Evolutionary conservation across 2,797 vertebrate genomes (phyloP).

Genomic region (Silurus lanzhouensis): DNA sequence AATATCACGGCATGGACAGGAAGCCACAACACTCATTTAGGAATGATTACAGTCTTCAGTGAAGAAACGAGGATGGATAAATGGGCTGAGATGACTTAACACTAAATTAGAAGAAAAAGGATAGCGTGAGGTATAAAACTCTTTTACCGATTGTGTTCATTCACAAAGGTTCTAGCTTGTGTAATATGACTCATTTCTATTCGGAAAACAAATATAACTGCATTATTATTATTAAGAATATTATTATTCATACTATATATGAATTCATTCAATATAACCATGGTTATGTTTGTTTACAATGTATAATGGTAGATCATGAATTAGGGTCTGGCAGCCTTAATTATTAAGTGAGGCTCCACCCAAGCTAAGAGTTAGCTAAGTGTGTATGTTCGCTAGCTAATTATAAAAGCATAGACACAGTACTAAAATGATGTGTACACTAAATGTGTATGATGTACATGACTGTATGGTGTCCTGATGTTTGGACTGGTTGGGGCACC

Average conservation of each 20-base stretch:
- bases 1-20: slow-evolving; percentile 23
- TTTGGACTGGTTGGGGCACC: not conserved
- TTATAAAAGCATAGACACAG: not conserved
- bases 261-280: not conserved
- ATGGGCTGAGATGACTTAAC: not conserved
- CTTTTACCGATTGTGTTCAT: not conserved
- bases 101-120: not conserved
- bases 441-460: too few species aligned
- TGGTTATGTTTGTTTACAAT: not conserved
- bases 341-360: not conserved
- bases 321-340: not conserved
- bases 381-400: not conserved
- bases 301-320: not conserved
- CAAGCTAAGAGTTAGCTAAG: too few species aligned
- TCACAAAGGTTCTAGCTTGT: slow-evolving; percentile 2
- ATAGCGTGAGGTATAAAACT: not conserved
- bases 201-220: not conserved
- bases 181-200: not conserved
- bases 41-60: slow-evolving; percentile 29
- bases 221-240: not conserved
- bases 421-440: not conserved
- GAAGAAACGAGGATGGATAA: slow-evolving; percentile 22
- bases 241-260: not conserved
- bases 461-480: not conserved
- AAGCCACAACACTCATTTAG: slow-evolving; percentile 40